Evolutionary conservation across 2,888 invertebrate species (phyloP), one percentile per base, ranked within the genome.

Genomic region (Melieria picta): DNA sequence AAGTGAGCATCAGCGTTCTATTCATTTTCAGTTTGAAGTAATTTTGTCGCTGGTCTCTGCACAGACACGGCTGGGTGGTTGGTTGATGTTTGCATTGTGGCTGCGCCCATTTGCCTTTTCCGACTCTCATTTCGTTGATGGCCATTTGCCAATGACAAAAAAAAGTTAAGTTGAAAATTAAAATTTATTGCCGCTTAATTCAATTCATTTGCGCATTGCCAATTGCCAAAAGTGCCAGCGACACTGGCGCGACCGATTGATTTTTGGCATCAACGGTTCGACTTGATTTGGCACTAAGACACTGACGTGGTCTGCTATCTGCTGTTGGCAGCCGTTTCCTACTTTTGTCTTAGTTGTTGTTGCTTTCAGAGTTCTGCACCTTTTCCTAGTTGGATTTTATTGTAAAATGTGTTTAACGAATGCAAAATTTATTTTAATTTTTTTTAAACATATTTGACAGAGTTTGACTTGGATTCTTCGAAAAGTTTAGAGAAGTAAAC

Each of bases 161-260:
- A 75, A 75, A 77, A 75, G 74, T 78, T 72, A 70, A 75, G 75
- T 62, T 76, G 69, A 60, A 77, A 81, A 80, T 80, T 79, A 78
- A 74, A 79, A 78, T 79, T 80, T 81, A 80, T 80, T 71, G 76
- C 79, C 77, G 73, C 78, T 80, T 80, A 77, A 79, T 80, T 79
- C 77, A 80, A 81, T 82, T 82, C 77, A 80, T 80, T 79, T 73
- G 72, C 76, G 72, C 72, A 68, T 74, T 68, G 70, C 64, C 48
- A 68, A 70, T 72, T 77, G 74, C 76, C 78, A 77, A 78, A 71
- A 74, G 79, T 79, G 81, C 80, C 76, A 67, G 65, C 46, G 56
- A 57, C 7, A 45, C 57, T 30, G 56, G 56, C 56, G 56, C 48
- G 57, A 45, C 47, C 69, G 71, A 75, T 78, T 76, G 77, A 77